These are phyloP conservation scores for Psittacula cyanocephala DNA, from an alignment of 2,113 vertebrate genomes.

Conservation along the genomic window DNA sequence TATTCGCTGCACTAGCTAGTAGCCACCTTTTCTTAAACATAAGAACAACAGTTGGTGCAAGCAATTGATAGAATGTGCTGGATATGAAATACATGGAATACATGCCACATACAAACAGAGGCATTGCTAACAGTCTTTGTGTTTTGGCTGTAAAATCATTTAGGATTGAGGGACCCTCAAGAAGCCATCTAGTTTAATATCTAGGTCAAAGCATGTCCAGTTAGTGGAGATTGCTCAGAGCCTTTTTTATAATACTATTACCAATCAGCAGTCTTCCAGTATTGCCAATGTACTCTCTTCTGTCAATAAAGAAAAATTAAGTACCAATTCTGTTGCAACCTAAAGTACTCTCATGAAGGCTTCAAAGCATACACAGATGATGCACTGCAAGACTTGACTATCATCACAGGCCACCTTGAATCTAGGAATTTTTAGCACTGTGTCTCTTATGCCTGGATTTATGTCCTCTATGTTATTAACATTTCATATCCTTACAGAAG, in stretches of 20 bases:
- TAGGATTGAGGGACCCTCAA: not conserved
- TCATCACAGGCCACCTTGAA: not conserved
- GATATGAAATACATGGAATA: not conserved
- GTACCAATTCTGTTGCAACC: not conserved
- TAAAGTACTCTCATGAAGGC: not conserved
- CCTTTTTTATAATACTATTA: not conserved
- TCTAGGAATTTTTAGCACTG: not conserved
- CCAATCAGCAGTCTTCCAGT: not conserved
- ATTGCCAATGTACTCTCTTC: rapidly evolving
- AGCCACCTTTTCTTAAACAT: not conserved
- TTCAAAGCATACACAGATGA: not conserved
- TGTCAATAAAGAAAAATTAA: not conserved
- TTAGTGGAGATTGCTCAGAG: not conserved
- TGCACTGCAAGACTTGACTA: not conserved
- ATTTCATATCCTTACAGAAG: not conserved
- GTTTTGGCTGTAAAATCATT: not conserved
- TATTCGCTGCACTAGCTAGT: not conserved
- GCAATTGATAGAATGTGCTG: not conserved
- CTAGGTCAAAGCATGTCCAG: not conserved
- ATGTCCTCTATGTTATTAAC: not conserved
- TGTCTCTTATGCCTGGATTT: not conserved
- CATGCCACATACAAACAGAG: rapidly evolving
- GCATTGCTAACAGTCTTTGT: not conserved
- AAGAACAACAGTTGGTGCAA: not conserved
- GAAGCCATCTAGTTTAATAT: not conserved